Percentiles rank a stretch among this genome's conserved stretches.
These are phyloP conservation scores for Ochotona curzoniae DNA, from an alignment of 2,113 vertebrate genomes.

Conservation along the genomic window DNA sequence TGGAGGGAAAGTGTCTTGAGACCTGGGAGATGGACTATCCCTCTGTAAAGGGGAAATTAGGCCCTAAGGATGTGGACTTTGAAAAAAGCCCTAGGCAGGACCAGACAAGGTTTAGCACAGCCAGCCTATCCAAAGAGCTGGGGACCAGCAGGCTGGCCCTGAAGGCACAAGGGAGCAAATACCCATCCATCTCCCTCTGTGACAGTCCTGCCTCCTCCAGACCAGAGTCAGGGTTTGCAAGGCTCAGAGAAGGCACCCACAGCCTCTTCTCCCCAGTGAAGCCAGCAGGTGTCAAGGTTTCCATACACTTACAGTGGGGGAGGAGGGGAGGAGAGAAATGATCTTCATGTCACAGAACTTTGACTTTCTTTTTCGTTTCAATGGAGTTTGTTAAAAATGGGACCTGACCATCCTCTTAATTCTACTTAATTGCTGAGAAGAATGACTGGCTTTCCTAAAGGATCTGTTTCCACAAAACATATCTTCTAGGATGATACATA, in stretches of 20 bases:
- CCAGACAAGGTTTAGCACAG: neutral
- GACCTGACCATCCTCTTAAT: neutral
- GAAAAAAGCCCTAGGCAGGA: conserved; percentile 2
- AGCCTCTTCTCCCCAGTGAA: neutral
- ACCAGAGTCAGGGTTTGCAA: neutral
- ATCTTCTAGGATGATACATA: neutral
- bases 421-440: conserved; percentile 7
- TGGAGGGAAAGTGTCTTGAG: conserved; percentile 58
- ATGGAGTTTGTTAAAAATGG: neutral
- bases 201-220: neutral
- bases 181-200: neutral
- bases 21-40: conserved; percentile 42
- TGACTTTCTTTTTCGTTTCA: neutral
- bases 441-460: neutral
- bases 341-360: neutral
- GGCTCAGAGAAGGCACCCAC: neutral
- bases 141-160: neutral
- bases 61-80: neutral
- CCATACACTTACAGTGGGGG: neutral
- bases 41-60: conserved; percentile 25
- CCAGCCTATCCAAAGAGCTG: neutral
- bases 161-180: neutral
- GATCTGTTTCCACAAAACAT: neutral
- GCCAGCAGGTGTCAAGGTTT: neutral
- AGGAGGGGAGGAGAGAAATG: neutral